Conservation (phyloP, 1,140 invertebrate genomes). For the Drosophila guanche region DNA sequence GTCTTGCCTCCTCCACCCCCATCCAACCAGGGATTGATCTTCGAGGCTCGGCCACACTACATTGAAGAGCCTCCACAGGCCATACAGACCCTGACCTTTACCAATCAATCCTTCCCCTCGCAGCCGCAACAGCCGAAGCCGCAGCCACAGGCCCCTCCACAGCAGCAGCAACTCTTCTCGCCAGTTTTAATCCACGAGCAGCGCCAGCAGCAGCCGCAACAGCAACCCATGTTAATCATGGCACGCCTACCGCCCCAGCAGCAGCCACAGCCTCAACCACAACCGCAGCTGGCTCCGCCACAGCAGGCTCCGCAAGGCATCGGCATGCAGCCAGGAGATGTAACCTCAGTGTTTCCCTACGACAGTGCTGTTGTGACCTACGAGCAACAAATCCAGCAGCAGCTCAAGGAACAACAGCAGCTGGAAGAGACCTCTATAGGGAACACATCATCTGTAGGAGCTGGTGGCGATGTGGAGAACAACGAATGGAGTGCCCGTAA, state of each 20-base stretch:
- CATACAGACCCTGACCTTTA: constrained; percentile 91
- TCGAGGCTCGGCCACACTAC: constrained; percentile 58
- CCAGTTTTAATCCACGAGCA: constrained; percentile 63
- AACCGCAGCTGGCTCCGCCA: constrained; percentile 33
- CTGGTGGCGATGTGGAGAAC: constrained; percentile 49
- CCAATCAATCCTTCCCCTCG: constrained; percentile 89
- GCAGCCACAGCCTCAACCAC: constrained; percentile 48
- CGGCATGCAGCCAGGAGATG: constrained; percentile 75
- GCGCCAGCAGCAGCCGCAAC: constrained; percentile 60
- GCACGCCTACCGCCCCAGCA: constrained; percentile 53
- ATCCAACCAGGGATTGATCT: constrained; percentile 54
- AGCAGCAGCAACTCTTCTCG: constrained; percentile 69
- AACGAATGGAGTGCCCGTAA: constrained; percentile 63
- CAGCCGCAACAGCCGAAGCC: constrained; percentile 68
- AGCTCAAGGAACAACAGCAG: constrained; percentile 59
- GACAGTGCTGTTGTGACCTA: constrained; percentile 64
- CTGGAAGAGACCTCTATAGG: constrained; percentile 36
- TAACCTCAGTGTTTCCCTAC: constrained; percentile 66
- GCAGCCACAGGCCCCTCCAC: constrained; percentile 36
- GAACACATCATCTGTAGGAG: constrained; percentile 9
- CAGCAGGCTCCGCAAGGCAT: constrained; percentile 59
- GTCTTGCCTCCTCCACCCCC: constrained; percentile 51
- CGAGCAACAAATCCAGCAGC: constrained; percentile 74
- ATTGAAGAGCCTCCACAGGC: constrained; percentile 75
- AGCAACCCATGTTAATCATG: constrained; percentile 66